A percentile compares a stretch with the other conserved stretches of the same genome.
These are phyloP conservation scores for Rhipidura dahli DNA, from an alignment of 2,113 vertebrate species.

Conservation along the genomic window DNA sequence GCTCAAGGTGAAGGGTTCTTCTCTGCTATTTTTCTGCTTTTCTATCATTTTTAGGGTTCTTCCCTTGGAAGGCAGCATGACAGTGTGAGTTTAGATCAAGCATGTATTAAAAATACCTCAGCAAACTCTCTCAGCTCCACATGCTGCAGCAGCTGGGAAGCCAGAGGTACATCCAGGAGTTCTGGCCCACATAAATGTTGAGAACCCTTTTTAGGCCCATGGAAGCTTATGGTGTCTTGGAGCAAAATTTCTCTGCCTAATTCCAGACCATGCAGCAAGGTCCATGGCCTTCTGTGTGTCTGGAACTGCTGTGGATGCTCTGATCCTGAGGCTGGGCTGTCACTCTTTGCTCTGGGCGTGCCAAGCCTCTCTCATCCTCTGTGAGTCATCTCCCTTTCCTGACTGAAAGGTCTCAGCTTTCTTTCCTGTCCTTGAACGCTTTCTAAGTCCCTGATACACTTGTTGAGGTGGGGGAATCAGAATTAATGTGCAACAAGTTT, in stretches of 20 bases:
- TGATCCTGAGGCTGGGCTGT: background rate
- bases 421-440: background rate
- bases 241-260: background rate
- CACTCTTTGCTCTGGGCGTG: background rate
- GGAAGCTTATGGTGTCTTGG: background rate
- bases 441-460: background rate
- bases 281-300: background rate
- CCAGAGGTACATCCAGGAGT: background rate
- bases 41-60: background rate
- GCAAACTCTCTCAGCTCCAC: background rate
- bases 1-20: background rate
- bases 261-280: background rate
- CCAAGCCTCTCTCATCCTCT: background rate
- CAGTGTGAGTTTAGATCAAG: background rate
- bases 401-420: background rate
- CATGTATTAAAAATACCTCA: background rate
- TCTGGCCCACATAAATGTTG: background rate
- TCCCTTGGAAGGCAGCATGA: background rate
- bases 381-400: background rate
- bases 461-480: background rate
- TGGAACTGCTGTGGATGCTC: background rate
- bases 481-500: background rate
- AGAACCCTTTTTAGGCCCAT: background rate
- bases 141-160: fast-evolving
- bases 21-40: background rate